Evolutionary conservation across 2,797 vertebrate genomes (phyloP).

Genomic region (Garrulus glandarius): DNA sequence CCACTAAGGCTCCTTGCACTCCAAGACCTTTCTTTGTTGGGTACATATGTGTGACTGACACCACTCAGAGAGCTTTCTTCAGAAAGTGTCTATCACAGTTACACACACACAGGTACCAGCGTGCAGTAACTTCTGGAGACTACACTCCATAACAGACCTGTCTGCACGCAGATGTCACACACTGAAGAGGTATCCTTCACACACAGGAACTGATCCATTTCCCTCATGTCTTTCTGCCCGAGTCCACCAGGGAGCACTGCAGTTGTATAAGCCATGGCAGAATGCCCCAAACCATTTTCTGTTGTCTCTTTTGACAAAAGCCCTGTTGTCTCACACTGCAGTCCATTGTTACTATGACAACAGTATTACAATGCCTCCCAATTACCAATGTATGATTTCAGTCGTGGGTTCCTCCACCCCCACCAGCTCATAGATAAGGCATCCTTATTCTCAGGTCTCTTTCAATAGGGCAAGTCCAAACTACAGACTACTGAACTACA

Average conservation of each 20-base stretch:
- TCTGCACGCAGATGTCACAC: not conserved
- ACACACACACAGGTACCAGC: not conserved
- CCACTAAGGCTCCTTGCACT: not conserved
- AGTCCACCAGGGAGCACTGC: not conserved
- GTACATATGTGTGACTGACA: not conserved
- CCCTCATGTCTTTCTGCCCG: not conserved
- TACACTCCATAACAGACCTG: not conserved
- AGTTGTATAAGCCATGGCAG: not conserved
- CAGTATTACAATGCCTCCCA: not conserved
- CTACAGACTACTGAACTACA: not conserved
- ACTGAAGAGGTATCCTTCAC: not conserved
- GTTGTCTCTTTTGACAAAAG: not conserved
- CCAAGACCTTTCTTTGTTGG: not conserved
- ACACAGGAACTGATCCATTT: rapidly evolving
- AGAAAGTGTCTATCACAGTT: not conserved
- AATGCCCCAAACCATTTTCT: not conserved
- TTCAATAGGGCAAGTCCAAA: not conserved
- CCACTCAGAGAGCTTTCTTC: not conserved
- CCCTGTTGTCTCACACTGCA: not conserved
- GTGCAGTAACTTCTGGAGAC: not conserved
- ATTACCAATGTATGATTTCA: not conserved
- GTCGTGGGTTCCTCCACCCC: not conserved
- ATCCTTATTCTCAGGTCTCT: not conserved
- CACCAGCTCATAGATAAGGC: not conserved
- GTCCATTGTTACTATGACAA: not conserved